Conservation (phyloP, 1,140 invertebrate species). For the Ganaspis sp. region DNA sequence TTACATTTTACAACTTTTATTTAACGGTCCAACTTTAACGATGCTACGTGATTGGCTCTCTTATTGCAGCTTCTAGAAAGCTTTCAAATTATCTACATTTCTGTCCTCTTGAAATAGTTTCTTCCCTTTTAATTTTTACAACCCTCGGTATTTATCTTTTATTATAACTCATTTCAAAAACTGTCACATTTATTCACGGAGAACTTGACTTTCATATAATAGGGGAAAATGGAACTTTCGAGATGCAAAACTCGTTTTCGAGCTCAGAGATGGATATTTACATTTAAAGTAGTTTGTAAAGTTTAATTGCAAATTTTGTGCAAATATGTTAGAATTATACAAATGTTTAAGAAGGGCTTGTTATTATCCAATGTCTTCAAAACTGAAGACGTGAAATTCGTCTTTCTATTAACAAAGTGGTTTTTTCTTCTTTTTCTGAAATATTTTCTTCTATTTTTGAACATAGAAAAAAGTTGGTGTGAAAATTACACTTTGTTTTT, state of each 20-base stretch:
- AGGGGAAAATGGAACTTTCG: not conserved
- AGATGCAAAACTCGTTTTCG: not conserved
- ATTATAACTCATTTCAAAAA: not conserved
- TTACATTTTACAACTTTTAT: slow-evolving; percentile 2
- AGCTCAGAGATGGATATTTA: not conserved
- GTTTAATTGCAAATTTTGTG: slow-evolving; percentile 7
- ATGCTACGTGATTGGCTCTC: not conserved
- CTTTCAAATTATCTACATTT: not conserved
- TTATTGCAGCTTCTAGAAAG: not conserved
- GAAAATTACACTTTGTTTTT: too few relatives aligned
- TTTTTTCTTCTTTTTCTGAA: too few relatives aligned
- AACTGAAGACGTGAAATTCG: too few relatives aligned
- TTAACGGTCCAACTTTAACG: not conserved
- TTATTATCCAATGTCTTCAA: too few relatives aligned
- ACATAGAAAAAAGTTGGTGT: too few relatives aligned
- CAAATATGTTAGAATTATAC: too few relatives aligned
- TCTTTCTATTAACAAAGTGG: too few relatives aligned
- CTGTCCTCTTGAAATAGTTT: not conserved
- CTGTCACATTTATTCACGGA: not conserved
- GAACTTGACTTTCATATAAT: not conserved
- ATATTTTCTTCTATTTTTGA: too few relatives aligned
- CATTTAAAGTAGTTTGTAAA: slow-evolving; percentile 16
- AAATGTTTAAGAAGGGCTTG: too few relatives aligned
- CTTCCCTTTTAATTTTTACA: not conserved
- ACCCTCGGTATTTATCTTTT: not conserved